Evolutionary conservation across 2,888 invertebrate genomes (phyloP).

Genomic region (Microplitis deprimator): DNA sequence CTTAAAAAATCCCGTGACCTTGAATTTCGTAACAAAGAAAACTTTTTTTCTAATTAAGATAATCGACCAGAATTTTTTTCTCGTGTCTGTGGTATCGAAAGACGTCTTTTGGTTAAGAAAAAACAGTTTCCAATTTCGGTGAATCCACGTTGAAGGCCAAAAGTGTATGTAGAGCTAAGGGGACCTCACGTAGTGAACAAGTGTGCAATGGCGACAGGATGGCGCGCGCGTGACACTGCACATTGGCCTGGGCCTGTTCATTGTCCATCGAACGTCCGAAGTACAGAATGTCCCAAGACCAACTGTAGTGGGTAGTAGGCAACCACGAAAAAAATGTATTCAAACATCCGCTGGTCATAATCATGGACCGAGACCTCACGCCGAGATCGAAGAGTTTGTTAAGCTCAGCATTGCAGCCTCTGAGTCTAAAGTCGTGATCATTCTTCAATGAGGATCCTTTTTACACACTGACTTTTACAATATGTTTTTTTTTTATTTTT

Average conservation of each 20-base stretch:
- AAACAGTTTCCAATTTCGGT: not conserved
- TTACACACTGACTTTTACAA: slow-evolving; percentile 51
- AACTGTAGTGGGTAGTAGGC: not conserved
- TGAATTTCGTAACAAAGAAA: no score
- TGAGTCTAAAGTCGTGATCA: slow-evolving; percentile 41
- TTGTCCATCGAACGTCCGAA: slow-evolving; percentile 53
- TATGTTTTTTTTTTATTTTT: slow-evolving; percentile 43
- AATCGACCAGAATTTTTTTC: no score
- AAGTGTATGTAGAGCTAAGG: slow-evolving; percentile 43
- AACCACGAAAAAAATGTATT: not conserved
- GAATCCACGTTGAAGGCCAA: not conserved
- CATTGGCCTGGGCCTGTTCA: slow-evolving; percentile 55
- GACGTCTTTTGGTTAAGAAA: not conserved
- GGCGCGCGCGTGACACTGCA: slow-evolving; percentile 64
- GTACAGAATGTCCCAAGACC: slow-evolving; percentile 39
- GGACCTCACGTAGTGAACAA: slow-evolving; percentile 56
- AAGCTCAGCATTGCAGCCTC: slow-evolving; percentile 41
- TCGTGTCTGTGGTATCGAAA: not conserved
- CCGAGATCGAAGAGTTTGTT: slow-evolving; percentile 63
- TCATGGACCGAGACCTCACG: slow-evolving; percentile 57
- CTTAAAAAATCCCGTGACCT: no score
- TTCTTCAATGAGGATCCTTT: slow-evolving; percentile 52
- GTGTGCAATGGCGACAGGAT: slow-evolving; percentile 59
- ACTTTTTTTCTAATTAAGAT: no score
- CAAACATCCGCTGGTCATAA: not conserved